Conservation (phyloP, 2,797 vertebrate genomes). For the Lepus townsendii region DNA sequence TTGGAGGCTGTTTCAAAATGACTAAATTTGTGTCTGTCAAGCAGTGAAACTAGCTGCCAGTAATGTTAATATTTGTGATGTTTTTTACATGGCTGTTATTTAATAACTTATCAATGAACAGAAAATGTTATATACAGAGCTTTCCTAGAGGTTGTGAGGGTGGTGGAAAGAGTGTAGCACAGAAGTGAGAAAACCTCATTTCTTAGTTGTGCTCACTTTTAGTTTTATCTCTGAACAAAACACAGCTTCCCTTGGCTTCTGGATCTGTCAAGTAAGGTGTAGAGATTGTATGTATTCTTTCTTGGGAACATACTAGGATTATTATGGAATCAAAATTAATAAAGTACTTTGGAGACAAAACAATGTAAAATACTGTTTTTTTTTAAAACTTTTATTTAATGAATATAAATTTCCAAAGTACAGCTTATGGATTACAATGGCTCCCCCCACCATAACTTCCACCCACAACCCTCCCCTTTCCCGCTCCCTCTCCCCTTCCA, state of each 20-base stretch:
- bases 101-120: constrained; percentile 63
- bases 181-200: neutral
- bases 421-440: no score
- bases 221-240: neutral
- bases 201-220: neutral
- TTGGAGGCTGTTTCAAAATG: constrained; percentile 33
- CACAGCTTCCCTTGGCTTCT: neutral
- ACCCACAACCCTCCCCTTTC: no score
- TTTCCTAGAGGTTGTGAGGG: neutral
- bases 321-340: constrained; percentile 22
- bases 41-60: neutral
- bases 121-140: neutral
- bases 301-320: neutral
- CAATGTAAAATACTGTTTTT: no score
- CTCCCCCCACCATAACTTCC: no score
- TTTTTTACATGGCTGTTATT: constrained; percentile 58
- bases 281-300: neutral
- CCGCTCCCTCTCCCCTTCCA: no score
- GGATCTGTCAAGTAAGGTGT: neutral
- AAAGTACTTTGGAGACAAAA: constrained; percentile 4
- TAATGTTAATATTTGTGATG: constrained; percentile 33
- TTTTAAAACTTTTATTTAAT: no score
- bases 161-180: neutral
- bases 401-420: no score
- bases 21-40: constrained; percentile 19